Evolutionary conservation across 2,113 vertebrate species (phyloP), one percentile per base, ranked within the genome.

Genomic region (Crotalus horridus): DNA sequence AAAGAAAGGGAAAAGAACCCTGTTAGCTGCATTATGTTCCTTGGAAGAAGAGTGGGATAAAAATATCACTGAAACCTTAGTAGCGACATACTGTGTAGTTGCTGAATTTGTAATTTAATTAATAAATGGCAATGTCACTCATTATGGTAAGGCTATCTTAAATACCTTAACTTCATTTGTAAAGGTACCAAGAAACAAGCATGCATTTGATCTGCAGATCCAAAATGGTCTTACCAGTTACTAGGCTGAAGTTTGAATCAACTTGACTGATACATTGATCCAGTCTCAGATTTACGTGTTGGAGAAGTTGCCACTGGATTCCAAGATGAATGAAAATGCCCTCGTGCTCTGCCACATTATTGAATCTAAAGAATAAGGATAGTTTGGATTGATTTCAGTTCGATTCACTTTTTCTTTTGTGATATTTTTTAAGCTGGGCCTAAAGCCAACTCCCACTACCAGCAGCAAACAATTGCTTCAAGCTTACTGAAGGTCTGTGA

Each of bases 401-500:
- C 12, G 53, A 33, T 33, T n/a, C 4, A 6, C 17, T 43, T 43
- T 81, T 43, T 33, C 26, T 53, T 74, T 2, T 90, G 88, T 61
- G 74, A 64, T 51, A 43, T 61, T 89, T 6, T 88, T 88, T 51
- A 74, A 86, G 46, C 7, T 43, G 88, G 64, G 92, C 29, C 13
- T 87, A 39, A 21, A 54, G 55, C 92, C 88, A 90, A 6, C 46
- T 90, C 13, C 43, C 64, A 69, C n/a, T 4, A 3, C 7, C 20
- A 86, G 46, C 46, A 93, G 46, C 88, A 86, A 33, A 10, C 46
- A 23, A 64, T 26, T 86, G 46, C 89, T 93, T 86, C 33, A 61
- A 85, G 46, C 4, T 90, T 93, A 53, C 9, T 1, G 64, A 0
- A 0, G 2, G 13, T 55, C 74, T 0, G 0, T 7, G 51, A 55